Evolutionary conservation across 2,113 vertebrate genomes (phyloP).

Genomic region (Notarius quadriscutis): DNA sequence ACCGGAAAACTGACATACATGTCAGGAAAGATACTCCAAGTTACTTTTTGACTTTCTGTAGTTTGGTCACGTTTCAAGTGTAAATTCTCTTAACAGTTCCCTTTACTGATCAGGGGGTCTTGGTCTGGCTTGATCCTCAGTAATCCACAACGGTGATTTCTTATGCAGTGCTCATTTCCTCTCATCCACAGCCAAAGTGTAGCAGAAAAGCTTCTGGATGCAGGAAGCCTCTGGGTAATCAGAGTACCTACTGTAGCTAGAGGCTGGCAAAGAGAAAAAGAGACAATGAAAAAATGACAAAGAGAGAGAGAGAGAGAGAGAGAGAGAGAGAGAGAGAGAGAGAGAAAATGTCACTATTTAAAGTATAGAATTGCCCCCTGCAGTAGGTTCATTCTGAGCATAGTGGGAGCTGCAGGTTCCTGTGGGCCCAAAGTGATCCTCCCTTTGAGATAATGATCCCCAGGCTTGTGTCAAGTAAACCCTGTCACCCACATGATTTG

Average conservation of each 20-base stretch:
- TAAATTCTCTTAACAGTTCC: constrained; percentile 50
- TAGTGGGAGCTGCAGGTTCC: not conserved
- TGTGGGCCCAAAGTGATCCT: constrained; percentile 1
- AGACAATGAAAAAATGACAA: not conserved
- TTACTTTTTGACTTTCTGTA: constrained; percentile 29
- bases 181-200: constrained; percentile 41
- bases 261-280: constrained; percentile 33
- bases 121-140: constrained; percentile 43
- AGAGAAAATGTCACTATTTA: constrained; percentile 32
- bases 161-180: constrained; percentile 13
- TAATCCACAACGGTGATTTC: constrained; percentile 56
- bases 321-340: not conserved
- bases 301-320: not conserved
- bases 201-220: not conserved
- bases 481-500: constrained; percentile 38
- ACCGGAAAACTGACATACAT: not conserved
- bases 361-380: constrained; percentile 18
- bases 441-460: constrained; percentile 11
- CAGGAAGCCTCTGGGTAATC: not conserved
- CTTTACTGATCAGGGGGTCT: not conserved
- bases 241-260: not conserved
- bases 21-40: not conserved
- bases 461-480: constrained; percentile 36
- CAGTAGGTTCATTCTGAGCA: not conserved
- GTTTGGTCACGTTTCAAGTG: constrained; percentile 30